Conservation (phyloP, 37 sponge, comb jelly and placozoan species). For the Halisarca cf. caerulea region DNA sequence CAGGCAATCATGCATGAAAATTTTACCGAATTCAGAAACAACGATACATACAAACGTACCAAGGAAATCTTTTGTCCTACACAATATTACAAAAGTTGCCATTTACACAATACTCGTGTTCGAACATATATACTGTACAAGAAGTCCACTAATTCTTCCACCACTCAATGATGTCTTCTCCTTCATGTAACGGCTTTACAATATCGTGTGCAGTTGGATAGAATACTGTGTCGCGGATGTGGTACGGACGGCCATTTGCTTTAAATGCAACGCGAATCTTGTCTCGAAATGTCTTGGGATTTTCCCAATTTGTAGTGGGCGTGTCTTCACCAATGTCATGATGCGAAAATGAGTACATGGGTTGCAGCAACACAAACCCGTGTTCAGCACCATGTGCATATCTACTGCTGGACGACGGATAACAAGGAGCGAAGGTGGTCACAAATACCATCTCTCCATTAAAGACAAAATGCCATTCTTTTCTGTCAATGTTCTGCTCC, state of each 20-base stretch:
- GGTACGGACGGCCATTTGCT: conserved; percentile 63
- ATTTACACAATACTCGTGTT: too few relatives aligned
- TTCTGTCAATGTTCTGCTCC: conserved; percentile 60
- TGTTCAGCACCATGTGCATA: conserved; percentile 68
- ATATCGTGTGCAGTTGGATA: conserved; percentile 86
- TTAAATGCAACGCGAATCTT: conserved; percentile 79
- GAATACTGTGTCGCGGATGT: conserved; percentile 65
- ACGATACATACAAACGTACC: too few relatives aligned
- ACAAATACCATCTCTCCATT: conserved; percentile 50
- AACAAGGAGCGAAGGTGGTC: conserved; percentile 89
- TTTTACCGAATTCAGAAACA: too few relatives aligned
- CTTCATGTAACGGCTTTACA: conserved; percentile 69
- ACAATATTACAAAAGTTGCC: too few relatives aligned
- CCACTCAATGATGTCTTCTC: conserved; percentile 60
- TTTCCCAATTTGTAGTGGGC: conserved; percentile 83
- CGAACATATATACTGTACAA: too few relatives aligned
- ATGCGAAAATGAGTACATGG: conserved; percentile 80
- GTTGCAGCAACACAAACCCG: conserved; percentile 79
- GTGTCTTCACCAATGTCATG: conserved; percentile 81
- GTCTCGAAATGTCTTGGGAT: conserved; percentile 70
- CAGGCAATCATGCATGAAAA: too few relatives aligned
- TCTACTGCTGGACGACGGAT: conserved; percentile 72
- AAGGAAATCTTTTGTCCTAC: too few relatives aligned
- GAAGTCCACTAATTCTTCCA: conserved; percentile 46
- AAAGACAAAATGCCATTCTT: conserved; percentile 79